Evolutionary conservation across 2,888 invertebrate species (phyloP).

Genomic region (Cephalotes varians): DNA sequence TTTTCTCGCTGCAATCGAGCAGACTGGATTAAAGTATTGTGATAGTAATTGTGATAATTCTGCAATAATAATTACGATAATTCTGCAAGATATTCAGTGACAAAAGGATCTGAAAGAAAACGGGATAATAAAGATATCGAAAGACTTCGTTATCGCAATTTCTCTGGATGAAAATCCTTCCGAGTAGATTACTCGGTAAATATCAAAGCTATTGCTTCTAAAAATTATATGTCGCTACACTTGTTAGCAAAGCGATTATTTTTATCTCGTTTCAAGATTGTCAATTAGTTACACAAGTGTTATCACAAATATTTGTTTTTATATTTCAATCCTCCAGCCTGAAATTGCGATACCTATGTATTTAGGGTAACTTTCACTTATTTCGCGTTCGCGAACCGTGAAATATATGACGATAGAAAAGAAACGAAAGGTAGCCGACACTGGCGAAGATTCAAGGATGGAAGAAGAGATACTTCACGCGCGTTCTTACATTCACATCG

Average conservation of each 20-base stretch:
- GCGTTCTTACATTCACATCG: constrained; percentile 5
- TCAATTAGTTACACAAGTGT: neutral
- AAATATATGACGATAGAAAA: constrained; percentile 18
- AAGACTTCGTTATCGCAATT: neutral
- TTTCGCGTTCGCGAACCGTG: neutral
- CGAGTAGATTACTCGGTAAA: constrained; percentile 17
- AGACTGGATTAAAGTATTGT: neutral
- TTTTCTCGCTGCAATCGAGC: neutral
- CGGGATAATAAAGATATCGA: constrained; percentile 1
- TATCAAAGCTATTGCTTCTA: neutral
- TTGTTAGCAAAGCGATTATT: constrained; percentile 12
- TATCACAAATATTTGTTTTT: neutral
- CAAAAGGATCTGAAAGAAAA: neutral
- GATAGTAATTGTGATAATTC: no score
- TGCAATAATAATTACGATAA: neutral
- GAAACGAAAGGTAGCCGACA: constrained; percentile 25
- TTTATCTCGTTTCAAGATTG: constrained; percentile 7
- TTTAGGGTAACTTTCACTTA: constrained; percentile 45
- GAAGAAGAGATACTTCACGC: neutral
- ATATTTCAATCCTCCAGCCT: neutral
- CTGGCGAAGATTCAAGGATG: neutral
- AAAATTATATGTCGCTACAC: neutral
- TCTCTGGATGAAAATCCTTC: constrained; percentile 14
- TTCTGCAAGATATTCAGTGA: neutral
- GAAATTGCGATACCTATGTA: neutral